Percentiles rank a stretch among this genome's conserved stretches.
Conservation (phyloP, 2,797 vertebrate genomes). For the Fundulus diaphanus region DNA sequence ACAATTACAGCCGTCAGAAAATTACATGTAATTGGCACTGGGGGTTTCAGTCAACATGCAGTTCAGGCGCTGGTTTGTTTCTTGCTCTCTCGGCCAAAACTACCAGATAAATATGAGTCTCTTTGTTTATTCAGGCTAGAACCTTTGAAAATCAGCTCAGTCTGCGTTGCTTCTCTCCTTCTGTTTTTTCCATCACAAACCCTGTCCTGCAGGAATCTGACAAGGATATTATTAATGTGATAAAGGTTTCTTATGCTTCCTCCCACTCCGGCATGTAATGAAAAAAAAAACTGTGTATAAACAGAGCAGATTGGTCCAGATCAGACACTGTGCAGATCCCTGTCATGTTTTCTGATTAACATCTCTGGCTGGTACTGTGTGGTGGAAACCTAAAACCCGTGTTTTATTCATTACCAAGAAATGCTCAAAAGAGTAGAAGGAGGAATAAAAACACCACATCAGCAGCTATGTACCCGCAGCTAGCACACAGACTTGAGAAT, state of each 20-base stretch:
- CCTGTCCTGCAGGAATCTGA: slow-evolving; percentile 46
- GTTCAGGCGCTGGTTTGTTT: slow-evolving; percentile 10
- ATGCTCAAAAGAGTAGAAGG: slow-evolving; percentile 47
- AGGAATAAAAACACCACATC: slow-evolving; percentile 33
- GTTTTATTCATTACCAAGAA: slow-evolving; percentile 63
- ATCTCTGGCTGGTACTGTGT: slow-evolving; percentile 60
- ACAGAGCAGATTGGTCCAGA: slow-evolving; percentile 64
- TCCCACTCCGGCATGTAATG: slow-evolving; percentile 63
- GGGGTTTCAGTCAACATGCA: not conserved
- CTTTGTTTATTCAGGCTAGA: slow-evolving; percentile 9
- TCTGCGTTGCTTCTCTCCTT: slow-evolving; percentile 15
- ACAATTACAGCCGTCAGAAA: not conserved
- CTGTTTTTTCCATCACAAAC: slow-evolving; percentile 69
- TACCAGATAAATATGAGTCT: slow-evolving; percentile 20
- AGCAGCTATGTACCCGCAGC: slow-evolving; percentile 1
- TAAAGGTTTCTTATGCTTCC: slow-evolving; percentile 68
- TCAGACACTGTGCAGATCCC: slow-evolving; percentile 68
- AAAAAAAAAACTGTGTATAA: slow-evolving; percentile 65
- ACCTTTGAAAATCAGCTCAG: slow-evolving; percentile 23
- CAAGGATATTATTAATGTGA: slow-evolving; percentile 71
- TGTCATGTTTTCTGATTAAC: slow-evolving; percentile 67
- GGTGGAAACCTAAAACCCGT: slow-evolving; percentile 50
- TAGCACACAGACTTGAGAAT: slow-evolving; percentile 41
- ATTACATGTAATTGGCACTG: slow-evolving; percentile 2
- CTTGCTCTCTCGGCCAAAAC: not conserved